Conservation (phyloP, 2,888 invertebrate species). For the Hydrotaea diabolus region DNA sequence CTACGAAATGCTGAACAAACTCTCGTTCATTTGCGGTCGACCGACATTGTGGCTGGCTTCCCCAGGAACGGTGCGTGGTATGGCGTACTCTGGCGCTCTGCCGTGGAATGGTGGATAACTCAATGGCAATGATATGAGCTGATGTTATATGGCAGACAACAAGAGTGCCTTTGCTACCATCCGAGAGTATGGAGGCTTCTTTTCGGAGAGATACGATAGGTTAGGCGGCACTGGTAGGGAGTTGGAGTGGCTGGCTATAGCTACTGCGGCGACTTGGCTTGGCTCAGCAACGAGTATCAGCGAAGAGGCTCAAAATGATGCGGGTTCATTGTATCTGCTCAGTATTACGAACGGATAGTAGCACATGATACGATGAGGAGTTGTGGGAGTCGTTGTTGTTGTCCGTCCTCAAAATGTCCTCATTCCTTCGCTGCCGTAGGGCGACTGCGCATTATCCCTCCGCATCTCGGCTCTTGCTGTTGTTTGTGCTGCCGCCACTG, state of each 20-base stretch:
- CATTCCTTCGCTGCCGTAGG: conserved; percentile 18
- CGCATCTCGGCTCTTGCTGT: conserved; percentile 22
- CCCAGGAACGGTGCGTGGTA: conserved; percentile 41
- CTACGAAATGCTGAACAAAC: conserved; percentile 54
- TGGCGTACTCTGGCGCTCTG: conserved; percentile 17
- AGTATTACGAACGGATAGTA: neutral
- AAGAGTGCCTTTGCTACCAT: neutral
- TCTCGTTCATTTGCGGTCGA: conserved; percentile 67
- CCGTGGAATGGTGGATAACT: neutral
- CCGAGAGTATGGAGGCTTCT: neutral
- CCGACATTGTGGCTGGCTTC: conserved; percentile 58
- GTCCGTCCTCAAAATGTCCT: conserved; percentile 5
- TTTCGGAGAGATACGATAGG: neutral
- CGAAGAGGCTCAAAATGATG: conserved; percentile 47
- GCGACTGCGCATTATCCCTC: conserved; percentile 66
- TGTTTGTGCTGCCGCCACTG: conserved; percentile 13
- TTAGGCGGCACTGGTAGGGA: neutral
- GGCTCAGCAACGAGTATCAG: neutral
- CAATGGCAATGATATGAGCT: neutral
- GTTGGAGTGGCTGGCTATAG: conserved; percentile 17
- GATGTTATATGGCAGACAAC: conserved; percentile 33
- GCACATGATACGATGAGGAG: neutral
- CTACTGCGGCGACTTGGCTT: neutral
- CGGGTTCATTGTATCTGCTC: conserved; percentile 63
- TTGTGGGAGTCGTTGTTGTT: conserved; percentile 36